Base-by-base conservation (phyloP, 2,888 invertebrate genomes). In the Micoletzkya japonica region DNA sequence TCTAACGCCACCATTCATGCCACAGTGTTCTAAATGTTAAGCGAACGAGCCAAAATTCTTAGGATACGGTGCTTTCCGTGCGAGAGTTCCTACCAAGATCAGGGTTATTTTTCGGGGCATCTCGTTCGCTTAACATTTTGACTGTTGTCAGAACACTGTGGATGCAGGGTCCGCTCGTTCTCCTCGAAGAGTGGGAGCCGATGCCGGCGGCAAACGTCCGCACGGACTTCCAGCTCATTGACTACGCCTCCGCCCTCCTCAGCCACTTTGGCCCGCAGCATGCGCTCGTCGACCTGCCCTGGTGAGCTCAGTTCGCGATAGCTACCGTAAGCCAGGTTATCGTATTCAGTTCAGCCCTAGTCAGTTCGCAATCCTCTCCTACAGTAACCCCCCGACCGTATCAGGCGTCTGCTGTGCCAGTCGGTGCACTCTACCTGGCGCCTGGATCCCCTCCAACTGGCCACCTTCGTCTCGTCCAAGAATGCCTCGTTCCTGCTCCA, bases 231-330 rank as follows among this genome's bases (percentile, higher is more conserved):
- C 68, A 68, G 44, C 17, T 68, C 32, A 24, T 58, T 20, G 68
- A 39, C 1, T 68, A 68, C 57, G 34, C 68, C 20, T 4, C 30
- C 3, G 57, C 68, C 14, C 68, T 68, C 6, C 68, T 68, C n/a
- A 34, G 49, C 32, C 68, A 68, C 34, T 68, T 30, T 49, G 68
- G 68, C 30, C 68, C 68, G 6, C 68, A 68, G 28, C 68, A 68
- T n/a, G 57, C 58, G n/a, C 50, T 57, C 32, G 58, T 68, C 36
- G 68, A 68, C 44, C 32, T 68, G 6, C 68, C 68, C 36, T 66
- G 64, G 64, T 61, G 32, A 59, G 28, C 24, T 49, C 50, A 24
- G 24, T 63, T 49, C 0, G 24, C 44, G n/a, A n/a, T 39, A 17
- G 4, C 32, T 17, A 10, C 57, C 2, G 34, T 58, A 58, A 10